Evolutionary conservation across 2,797 vertebrate species (phyloP).

Genomic region (Champsocephalus esox): DNA sequence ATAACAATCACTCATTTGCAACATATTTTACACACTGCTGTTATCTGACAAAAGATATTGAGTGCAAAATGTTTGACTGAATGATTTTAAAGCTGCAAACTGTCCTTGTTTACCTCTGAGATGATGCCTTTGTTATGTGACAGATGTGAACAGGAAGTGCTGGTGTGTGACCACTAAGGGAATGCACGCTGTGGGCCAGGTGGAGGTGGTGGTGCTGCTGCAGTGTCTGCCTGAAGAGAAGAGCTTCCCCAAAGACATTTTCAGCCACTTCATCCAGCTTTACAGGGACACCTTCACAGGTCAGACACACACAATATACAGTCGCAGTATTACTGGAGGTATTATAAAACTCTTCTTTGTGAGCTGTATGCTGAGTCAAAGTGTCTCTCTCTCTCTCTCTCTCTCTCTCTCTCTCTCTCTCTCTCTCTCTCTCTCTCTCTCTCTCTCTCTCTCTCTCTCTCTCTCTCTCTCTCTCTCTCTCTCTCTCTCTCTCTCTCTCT

Average conservation of each 20-base stretch:
- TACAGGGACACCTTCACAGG: conserved; percentile 96
- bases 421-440: too few relatives aligned
- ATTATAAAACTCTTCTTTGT: too few relatives aligned
- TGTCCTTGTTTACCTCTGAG: background rate
- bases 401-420: too few relatives aligned
- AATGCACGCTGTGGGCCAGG: conserved; percentile 97
- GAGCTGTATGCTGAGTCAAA: too few relatives aligned
- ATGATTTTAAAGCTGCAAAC: background rate
- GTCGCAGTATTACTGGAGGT: too few relatives aligned
- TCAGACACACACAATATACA: conserved; percentile 52
- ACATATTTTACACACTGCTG: background rate
- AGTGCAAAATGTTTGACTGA: background rate
- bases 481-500: too few relatives aligned
- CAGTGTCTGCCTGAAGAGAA: conserved; percentile 98
- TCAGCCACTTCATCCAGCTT: conserved; percentile 96
- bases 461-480: too few relatives aligned
- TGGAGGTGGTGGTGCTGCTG: conserved; percentile 95
- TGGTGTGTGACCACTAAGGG: conserved; percentile 98
- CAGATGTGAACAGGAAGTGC: conserved; percentile 98
- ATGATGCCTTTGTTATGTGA: conserved; percentile 36
- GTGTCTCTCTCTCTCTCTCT: too few relatives aligned
- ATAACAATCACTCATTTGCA: background rate
- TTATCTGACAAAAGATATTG: background rate
- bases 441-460: too few relatives aligned
- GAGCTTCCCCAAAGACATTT: conserved; percentile 96